Percentiles rank a stretch among this genome's conserved stretches.
phyloP scores from a whole-genome alignment of 2,888 invertebrate genomes.

The Apotomis turbidana region DNA sequence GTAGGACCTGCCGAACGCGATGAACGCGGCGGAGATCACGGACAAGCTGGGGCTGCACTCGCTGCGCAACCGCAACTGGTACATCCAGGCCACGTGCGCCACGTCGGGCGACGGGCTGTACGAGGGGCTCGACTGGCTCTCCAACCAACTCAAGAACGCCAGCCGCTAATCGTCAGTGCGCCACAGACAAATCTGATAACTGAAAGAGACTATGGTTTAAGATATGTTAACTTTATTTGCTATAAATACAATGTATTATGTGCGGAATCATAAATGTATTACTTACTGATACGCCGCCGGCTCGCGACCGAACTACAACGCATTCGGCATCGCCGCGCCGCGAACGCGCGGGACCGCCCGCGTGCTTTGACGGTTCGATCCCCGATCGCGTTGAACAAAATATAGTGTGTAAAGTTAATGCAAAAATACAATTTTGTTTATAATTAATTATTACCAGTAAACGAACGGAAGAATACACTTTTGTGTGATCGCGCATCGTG shows the following conservation, averaged over 20 bases:
- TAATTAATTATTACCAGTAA: slow-evolving; percentile 62
- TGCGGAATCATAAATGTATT: slow-evolving; percentile 80
- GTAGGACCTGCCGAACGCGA: slow-evolving; percentile 99
- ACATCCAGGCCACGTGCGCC: slow-evolving; percentile 99
- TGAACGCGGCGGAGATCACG: slow-evolving; percentile 99
- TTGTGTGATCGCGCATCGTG: slow-evolving; percentile 77
- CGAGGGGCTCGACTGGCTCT: slow-evolving; percentile 99
- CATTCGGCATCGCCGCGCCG: slow-evolving; percentile 42
- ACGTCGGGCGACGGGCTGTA: slow-evolving; percentile 99
- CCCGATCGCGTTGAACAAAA: slow-evolving; percentile 78
- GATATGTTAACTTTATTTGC: slow-evolving; percentile 84
- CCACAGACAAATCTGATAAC: slow-evolving; percentile 76
- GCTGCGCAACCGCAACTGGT: slow-evolving; percentile 98
- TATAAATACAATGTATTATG: slow-evolving; percentile 82
- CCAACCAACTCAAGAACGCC: slow-evolving; percentile 99
- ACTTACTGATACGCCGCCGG: slow-evolving; percentile 64
- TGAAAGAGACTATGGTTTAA: slow-evolving; percentile 84
- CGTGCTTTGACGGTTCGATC: slow-evolving; percentile 74
- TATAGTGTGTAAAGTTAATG: slow-evolving; percentile 80
- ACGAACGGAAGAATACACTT: slow-evolving; percentile 65
- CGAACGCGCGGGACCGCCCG: slow-evolving; percentile 43
- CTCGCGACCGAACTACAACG: slow-evolving; percentile 69
- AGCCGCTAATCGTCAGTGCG: slow-evolving; percentile 90
- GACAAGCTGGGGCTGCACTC: slow-evolving; percentile 99
- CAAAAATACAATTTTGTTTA: slow-evolving; percentile 78